A percentile compares a stretch with the other conserved stretches of the same genome.
Evolutionary conservation across 1,140 invertebrate genomes (phyloP).

Genomic region (Euwallacea similis): DNA sequence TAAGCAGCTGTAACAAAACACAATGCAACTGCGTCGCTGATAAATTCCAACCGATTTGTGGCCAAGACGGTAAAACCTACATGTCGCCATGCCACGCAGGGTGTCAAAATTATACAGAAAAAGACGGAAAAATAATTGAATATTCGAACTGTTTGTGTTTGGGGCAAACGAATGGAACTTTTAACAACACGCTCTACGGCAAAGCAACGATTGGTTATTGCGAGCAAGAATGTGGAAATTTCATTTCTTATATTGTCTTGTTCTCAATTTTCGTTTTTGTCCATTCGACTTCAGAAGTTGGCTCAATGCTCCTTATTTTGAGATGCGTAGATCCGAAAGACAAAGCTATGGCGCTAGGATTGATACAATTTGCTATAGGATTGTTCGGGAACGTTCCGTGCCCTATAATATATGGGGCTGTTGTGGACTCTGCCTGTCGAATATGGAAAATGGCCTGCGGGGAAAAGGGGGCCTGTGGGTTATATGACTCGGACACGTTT

Average conservation of each 20-base stretch:
- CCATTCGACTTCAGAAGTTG: slow-evolving; percentile 90
- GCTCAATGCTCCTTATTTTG: slow-evolving; percentile 85
- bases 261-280: slow-evolving; percentile 89
- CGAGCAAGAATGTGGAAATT: slow-evolving; percentile 74
- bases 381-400: slow-evolving; percentile 92
- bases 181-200: slow-evolving; percentile 43
- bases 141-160: slow-evolving; percentile 80
- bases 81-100: slow-evolving; percentile 89
- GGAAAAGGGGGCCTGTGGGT: slow-evolving; percentile 76
- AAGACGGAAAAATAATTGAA: slow-evolving; percentile 66
- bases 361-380: slow-evolving; percentile 91
- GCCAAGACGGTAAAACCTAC: slow-evolving; percentile 76
- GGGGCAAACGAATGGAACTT: slow-evolving; percentile 49
- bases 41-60: slow-evolving; percentile 83
- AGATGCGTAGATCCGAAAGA: slow-evolving; percentile 89
- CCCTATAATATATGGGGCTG: slow-evolving; percentile 88
- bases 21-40: slow-evolving; percentile 71
- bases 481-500: slow-evolving; percentile 83
- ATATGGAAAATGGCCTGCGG: slow-evolving; percentile 84
- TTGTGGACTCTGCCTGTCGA: slow-evolving; percentile 88
- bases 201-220: slow-evolving; percentile 71
- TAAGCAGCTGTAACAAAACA: slow-evolving; percentile 60
- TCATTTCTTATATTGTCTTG: slow-evolving; percentile 80
- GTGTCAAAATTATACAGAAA: slow-evolving; percentile 67
- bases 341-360: slow-evolving; percentile 91